Percentiles rank a stretch among this genome's conserved stretches.
phyloP scores from a whole-genome alignment of 2,888 invertebrate species.

The Synergus itoensis region DNA sequence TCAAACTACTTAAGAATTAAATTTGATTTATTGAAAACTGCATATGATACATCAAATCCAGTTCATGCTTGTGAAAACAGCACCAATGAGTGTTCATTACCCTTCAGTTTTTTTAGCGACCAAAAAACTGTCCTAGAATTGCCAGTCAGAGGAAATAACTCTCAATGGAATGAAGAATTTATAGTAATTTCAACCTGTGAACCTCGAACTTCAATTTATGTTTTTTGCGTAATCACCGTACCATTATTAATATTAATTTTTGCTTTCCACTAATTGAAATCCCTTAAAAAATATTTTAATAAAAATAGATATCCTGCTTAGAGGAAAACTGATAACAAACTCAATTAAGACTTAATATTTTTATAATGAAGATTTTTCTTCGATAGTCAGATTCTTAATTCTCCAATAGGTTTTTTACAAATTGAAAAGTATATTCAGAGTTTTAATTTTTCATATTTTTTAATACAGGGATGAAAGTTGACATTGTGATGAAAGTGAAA shows the following conservation, averaged over 20 bases:
- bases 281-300: neutral
- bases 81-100: conserved; percentile 82
- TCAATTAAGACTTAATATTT: neutral
- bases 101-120: conserved; percentile 84
- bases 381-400: neutral
- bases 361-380: neutral
- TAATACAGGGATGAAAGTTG: neutral
- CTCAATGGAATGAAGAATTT: conserved; percentile 87
- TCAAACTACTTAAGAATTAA: conserved; percentile 85
- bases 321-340: too few relatives aligned
- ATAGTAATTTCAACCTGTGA: conserved; percentile 87
- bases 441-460: neutral
- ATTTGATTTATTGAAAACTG: conserved; percentile 85
- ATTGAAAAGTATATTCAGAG: neutral
- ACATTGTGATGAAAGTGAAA: neutral
- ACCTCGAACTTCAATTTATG: conserved; percentile 85
- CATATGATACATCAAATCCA: conserved; percentile 84
- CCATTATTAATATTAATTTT: conserved; percentile 85
- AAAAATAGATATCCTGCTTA: neutral
- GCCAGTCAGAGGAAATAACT: conserved; percentile 83
- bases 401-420: neutral
- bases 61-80: conserved; percentile 83
- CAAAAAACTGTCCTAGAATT: conserved; percentile 86
- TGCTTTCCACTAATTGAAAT: conserved; percentile 82
- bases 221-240: conserved; percentile 85